Conservation (phyloP, 92 coral and sea anemone species). For the Palythoa caribaeorum region DNA sequence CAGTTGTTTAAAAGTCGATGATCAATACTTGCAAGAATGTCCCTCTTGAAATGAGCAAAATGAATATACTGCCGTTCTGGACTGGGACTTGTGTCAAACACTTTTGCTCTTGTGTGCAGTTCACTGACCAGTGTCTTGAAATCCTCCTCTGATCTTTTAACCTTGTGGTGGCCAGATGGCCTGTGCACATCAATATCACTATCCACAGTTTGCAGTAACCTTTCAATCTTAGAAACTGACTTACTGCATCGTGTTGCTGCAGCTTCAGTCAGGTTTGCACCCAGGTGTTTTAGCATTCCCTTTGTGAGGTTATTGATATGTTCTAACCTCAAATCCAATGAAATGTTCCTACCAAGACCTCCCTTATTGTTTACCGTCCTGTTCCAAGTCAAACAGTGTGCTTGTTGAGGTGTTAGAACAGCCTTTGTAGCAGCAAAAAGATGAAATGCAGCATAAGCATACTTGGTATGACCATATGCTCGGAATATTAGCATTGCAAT, state of each 20-base stretch:
- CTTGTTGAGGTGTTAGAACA: conserved; percentile 27
- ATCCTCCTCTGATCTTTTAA: conserved; percentile 51
- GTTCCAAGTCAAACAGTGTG: conserved; percentile 71
- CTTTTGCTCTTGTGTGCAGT: conserved; percentile 61
- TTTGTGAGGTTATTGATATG: conserved; percentile 58
- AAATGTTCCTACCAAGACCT: conserved; percentile 69
- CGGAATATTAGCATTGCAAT: no score
- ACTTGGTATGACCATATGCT: no score
- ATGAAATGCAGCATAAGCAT: no score
- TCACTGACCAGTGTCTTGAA: conserved; percentile 67
- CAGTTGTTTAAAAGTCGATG: conserved; percentile 57
- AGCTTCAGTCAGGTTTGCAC: conserved; percentile 53
- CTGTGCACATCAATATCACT: conserved; percentile 35
- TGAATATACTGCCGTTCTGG: conserved; percentile 42
- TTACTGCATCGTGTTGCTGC: conserved; percentile 67
- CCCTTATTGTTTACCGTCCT: conserved; percentile 76
- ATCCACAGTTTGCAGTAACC: conserved; percentile 66
- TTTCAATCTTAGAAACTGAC: conserved; percentile 57
- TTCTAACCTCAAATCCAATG: conserved; percentile 72
- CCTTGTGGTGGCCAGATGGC: conserved; percentile 71
- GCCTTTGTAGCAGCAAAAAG: no score
- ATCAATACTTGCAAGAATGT: conserved; percentile 41
- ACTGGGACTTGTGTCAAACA: conserved; percentile 53
- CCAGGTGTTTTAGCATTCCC: conserved; percentile 64
- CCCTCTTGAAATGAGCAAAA: conserved; percentile 54